Evolutionary conservation across 1,140 invertebrate species (phyloP), one percentile per base, ranked within the genome.

Genomic region (Apis laboriosa): DNA sequence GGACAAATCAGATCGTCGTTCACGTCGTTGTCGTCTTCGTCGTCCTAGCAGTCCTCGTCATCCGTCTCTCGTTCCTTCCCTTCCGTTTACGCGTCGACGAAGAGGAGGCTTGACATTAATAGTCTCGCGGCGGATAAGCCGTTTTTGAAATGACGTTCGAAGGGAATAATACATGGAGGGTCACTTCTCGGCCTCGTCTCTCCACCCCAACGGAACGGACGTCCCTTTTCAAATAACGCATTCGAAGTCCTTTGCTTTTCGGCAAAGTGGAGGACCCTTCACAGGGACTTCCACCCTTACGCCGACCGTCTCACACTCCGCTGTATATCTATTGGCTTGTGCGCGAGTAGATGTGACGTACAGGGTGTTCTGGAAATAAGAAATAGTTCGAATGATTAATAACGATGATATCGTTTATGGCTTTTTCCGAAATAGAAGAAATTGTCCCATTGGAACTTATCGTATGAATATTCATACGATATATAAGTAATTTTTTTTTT

Each of bases 141-240:
- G 87, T 89, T 89, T 89, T 89, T 78, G 83, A 89, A 88, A 88
- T 86, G 89, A 90, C 84, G 83, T 88, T 89, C 83, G 86, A 88
- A 90, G 88, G 85, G 85, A 89, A 90, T 90, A 91, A 91, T 90
- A 88, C 88, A 89, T 91, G 77, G 85, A 90, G 88, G 81, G 86
- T 88, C 89, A 90, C 88, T 89, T 87, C 82, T 90, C 66, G 66
- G 66, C 68, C 83, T 85, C 82, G 67, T 84, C 72, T 43, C 34
- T 73, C 77, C 79, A 63, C 79, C 78, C 78, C 74, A 66, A 63
- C 55, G 15, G 63, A 53, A 88, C 81, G 81, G 84, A 80, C 77
- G 79, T 77, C 89, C 87, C 86, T 90, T 87, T 88, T 76, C 85
- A 82, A 85, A 85, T 84, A 81, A 84, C 83, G 84, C 77, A 68